A percentile compares a stretch with the other conserved stretches of the same genome.
Evolutionary conservation across 2,797 vertebrate genomes (phyloP).

Genomic region (Acanthis flammea): DNA sequence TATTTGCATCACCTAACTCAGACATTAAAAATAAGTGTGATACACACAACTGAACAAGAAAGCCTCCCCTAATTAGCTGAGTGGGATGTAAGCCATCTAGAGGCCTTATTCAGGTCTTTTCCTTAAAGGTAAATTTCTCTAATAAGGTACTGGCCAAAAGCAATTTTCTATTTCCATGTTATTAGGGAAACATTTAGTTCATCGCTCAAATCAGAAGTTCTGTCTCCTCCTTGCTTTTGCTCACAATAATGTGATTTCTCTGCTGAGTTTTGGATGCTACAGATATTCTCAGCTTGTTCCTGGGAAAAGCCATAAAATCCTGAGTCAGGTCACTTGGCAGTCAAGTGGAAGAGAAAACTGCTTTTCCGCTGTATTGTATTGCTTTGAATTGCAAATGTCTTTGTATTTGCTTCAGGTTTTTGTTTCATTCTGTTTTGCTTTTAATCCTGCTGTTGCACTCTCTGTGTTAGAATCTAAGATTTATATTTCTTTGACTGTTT

Average conservation of each 20-base stretch:
- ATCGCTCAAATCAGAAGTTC: neutral
- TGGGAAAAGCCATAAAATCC: slow-evolving; percentile 38
- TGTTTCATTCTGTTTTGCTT: slow-evolving; percentile 14
- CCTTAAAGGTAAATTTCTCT: neutral
- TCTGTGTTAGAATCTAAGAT: slow-evolving; percentile 31
- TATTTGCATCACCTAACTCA: neutral
- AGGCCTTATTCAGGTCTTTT: neutral
- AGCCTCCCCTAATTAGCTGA: neutral
- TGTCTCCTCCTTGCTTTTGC: neutral
- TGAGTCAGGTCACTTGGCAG: slow-evolving; percentile 57
- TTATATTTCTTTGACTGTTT: slow-evolving; percentile 55
- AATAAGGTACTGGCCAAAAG: neutral
- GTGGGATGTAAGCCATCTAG: neutral
- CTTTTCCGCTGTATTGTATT: slow-evolving; percentile 34
- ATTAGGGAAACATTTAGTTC: neutral
- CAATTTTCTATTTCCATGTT: neutral
- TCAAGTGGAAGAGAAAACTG: slow-evolving; percentile 52
- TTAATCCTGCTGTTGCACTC: slow-evolving; percentile 24
- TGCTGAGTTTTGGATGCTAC: neutral
- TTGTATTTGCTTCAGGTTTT: slow-evolving; percentile 24
- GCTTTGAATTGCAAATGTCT: slow-evolving; percentile 57
- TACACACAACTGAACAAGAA: neutral
- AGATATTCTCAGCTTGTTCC: neutral
- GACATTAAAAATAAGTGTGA: neutral
- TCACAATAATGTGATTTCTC: neutral